Percentiles rank a stretch among this genome's conserved stretches.
These are phyloP conservation scores for Lytechinus variegatus DNA, from an alignment of 35 echinoderm and acorn worm species.

Conservation along the genomic window DNA sequence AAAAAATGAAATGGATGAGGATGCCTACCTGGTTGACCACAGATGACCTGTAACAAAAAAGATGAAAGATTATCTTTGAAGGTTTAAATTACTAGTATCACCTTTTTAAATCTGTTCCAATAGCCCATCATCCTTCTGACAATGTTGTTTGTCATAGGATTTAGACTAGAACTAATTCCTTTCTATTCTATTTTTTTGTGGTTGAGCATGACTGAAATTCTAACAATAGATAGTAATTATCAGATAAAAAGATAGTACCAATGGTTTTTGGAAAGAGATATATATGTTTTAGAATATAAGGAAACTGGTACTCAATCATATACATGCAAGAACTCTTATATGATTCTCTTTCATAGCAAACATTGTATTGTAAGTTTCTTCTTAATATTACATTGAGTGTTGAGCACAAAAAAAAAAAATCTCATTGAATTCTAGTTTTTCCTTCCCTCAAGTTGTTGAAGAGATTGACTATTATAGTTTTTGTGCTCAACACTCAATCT, in stretches of 20 bases:
- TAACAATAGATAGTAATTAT: background rate
- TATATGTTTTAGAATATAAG: too few species aligned
- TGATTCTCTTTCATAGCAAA: too few species aligned
- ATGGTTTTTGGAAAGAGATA: background rate
- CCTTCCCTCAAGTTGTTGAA: background rate
- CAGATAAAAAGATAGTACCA: background rate
- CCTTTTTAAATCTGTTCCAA: background rate
- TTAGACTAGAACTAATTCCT: background rate
- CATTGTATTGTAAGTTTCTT: background rate
- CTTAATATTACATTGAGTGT: too few species aligned
- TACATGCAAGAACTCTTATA: too few species aligned
- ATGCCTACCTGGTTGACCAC: background rate
- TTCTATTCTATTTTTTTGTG: background rate
- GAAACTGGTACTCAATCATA: too few species aligned
- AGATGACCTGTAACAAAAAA: background rate
- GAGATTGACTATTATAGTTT: background rate
- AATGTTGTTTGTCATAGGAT: background rate
- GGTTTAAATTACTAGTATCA: background rate
- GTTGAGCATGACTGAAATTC: background rate
- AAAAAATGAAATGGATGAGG: too few species aligned
- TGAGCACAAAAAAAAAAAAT: too few species aligned
- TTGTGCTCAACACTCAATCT: too few species aligned
- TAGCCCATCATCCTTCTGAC: background rate
- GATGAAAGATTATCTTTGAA: background rate
- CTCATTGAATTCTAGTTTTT: background rate